phyloP scores from a whole-genome alignment of 30 jellyfish, hydroid and myxozoan species.

The Nemopilema nomurai region DNA sequence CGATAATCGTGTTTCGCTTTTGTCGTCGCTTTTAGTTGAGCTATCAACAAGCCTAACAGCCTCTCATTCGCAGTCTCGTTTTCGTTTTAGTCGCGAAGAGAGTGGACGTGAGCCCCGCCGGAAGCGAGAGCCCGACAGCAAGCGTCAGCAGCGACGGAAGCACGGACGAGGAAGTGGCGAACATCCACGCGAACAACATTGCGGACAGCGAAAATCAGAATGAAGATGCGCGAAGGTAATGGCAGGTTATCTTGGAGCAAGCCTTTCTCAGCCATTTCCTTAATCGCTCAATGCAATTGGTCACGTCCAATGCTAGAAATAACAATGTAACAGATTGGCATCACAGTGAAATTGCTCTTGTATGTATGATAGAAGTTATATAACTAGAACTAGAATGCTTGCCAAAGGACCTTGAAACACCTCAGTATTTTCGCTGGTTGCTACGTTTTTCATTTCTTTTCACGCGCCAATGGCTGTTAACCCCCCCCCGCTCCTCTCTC shows the following conservation, averaged over 20 bases:
- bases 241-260: neutral
- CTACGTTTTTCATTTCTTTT: too few species aligned
- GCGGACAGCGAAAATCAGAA: constrained; percentile 60
- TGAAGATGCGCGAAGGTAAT: constrained; percentile 36
- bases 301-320: too few species aligned
- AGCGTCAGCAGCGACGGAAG: constrained; percentile 92
- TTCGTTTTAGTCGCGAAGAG: constrained; percentile 16
- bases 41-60: neutral
- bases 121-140: constrained; percentile 71
- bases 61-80: neutral
- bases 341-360: too few species aligned
- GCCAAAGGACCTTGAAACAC: too few species aligned
- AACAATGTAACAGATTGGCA: too few species aligned
- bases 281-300: too few species aligned
- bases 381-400: too few species aligned
- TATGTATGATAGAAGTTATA: too few species aligned
- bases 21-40: neutral
- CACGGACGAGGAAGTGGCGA: constrained; percentile 96
- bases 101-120: constrained; percentile 80
- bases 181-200: constrained; percentile 61
- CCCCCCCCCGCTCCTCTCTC: too few species aligned
- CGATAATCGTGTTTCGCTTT: too few species aligned
- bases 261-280: neutral
- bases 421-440: too few species aligned
- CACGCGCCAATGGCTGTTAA: too few species aligned